Evolutionary conservation across 2,888 invertebrate species (phyloP), one percentile per base, ranked within the genome.

Genomic region (Lamellibrachia columna): DNA sequence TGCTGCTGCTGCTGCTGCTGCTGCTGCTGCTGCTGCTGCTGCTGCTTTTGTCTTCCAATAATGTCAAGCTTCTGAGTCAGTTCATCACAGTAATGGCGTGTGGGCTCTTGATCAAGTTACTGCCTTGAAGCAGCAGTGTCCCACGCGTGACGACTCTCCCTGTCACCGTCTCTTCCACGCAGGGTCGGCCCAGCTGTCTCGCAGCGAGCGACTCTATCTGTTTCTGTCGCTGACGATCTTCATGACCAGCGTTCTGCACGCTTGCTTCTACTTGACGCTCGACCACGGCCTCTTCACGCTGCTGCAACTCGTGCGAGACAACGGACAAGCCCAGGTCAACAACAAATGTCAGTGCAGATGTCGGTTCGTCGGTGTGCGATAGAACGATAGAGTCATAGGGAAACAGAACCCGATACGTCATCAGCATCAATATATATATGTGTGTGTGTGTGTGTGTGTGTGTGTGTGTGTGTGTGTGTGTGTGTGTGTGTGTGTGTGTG

Each of bases 271-370:
- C 95, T 97, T 98, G 95, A 96, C 97, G 52, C 97, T 98, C 2
- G 98, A 99, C 96, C 98, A 98, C 96, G 97, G 98, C 52, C 96
- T 98, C 0, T 98, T 97, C 95, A 98, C 98, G 98, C 97, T 98
- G n/a, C 96, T 98, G 92, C 95, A 95, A 92, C 96, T 97, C 91
- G 96, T 97, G 58, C 95, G 97, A 91, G 95, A 96, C 93, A 96
- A 97, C 94, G 97, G 97, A 94, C 96, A 94, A 7, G 93, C 96
- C 52, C 94, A 95, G 92, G 94, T 96, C 3, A 94, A 75, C 75
- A 75, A 75, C 75, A 11, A 15, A 75, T 75, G 75, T 75, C 75
- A 22, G 75, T 75, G 22, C 75, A 22, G 1, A 0, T 22, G 1
- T 22, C 75, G 15, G 15, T 11, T 75, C 15, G 15, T 75, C 22